phyloP scores from a whole-genome alignment of 2,113 vertebrate genomes.

The Nanger granti region DNA sequence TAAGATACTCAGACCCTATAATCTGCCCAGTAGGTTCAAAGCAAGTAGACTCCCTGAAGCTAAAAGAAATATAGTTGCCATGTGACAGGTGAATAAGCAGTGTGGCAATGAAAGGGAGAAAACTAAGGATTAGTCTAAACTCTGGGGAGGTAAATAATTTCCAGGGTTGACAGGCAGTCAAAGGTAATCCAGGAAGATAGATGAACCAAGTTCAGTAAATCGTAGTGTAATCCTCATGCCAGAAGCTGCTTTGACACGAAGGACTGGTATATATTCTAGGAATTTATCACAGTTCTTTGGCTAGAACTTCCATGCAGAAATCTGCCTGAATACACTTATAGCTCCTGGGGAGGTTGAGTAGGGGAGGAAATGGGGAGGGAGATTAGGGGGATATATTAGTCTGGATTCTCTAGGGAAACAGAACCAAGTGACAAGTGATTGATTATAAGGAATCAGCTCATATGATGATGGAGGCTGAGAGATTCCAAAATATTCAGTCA shows the following conservation, averaged over 20 bases:
- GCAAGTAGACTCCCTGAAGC: constrained; percentile 21
- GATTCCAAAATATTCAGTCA: not conserved
- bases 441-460: not conserved
- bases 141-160: constrained; percentile 67
- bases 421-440: not conserved
- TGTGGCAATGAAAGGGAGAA: constrained; percentile 50
- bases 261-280: constrained; percentile 17
- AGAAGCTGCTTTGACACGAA: constrained; percentile 45
- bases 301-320: constrained; percentile 23
- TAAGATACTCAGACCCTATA: constrained; percentile 43
- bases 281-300: constrained; percentile 51
- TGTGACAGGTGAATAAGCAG: constrained; percentile 64
- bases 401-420: constrained; percentile 2
- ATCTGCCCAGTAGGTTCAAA: constrained; percentile 53
- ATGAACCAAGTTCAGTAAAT: constrained; percentile 59
- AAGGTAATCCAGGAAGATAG: constrained; percentile 60
- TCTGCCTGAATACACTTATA: not conserved
- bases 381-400: not conserved
- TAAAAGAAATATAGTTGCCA: constrained; percentile 62
- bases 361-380: not conserved
- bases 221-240: constrained; percentile 46
- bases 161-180: constrained; percentile 60
- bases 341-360: not conserved
- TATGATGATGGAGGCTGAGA: not conserved
- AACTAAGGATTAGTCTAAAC: constrained; percentile 61